Percentiles rank a stretch among this genome's conserved stretches.
phyloP scores from a whole-genome alignment of 2,888 invertebrate genomes.

The Carpatolechia fugitivella region DNA sequence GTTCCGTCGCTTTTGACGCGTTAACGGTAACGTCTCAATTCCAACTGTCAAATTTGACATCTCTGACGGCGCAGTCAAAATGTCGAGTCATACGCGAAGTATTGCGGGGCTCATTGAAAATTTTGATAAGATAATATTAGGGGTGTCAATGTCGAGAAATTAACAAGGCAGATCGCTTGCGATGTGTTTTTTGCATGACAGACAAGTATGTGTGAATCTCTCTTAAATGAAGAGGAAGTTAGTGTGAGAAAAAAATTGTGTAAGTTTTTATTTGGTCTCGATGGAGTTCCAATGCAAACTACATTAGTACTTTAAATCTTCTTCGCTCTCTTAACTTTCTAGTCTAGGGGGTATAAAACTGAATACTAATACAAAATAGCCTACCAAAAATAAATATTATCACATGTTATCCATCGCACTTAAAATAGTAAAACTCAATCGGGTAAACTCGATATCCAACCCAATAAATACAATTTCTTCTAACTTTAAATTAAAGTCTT shows the following conservation, averaged over 20 bases:
- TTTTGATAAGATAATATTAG: constrained; percentile 64
- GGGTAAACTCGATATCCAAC: too few species aligned
- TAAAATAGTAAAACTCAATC: too few species aligned
- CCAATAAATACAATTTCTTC: too few species aligned
- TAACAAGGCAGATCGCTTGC: constrained; percentile 24
- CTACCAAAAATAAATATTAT: too few species aligned
- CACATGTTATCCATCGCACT: too few species aligned
- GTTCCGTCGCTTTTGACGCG: constrained; percentile 57
- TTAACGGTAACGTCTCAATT: constrained; percentile 57
- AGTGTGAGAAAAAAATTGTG: not conserved
- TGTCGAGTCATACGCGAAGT: constrained; percentile 57
- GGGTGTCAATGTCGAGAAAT: constrained; percentile 57
- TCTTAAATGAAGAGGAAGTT: not conserved
- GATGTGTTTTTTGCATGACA: constrained; percentile 30
- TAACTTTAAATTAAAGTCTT: too few species aligned
- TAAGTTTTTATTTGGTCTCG: not conserved
- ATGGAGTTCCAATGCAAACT: not conserved
- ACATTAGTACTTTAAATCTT: too few species aligned
- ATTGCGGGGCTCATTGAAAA: constrained; percentile 49
- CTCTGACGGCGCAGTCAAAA: constrained; percentile 42
- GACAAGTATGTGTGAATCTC: constrained; percentile 13
- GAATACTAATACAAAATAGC: too few species aligned
- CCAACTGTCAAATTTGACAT: constrained; percentile 56
- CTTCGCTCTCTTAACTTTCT: too few species aligned
- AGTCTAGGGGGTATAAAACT: too few species aligned